phyloP scores from a whole-genome alignment of 1,140 invertebrate species.

The Brachionus calyciflorus region DNA sequence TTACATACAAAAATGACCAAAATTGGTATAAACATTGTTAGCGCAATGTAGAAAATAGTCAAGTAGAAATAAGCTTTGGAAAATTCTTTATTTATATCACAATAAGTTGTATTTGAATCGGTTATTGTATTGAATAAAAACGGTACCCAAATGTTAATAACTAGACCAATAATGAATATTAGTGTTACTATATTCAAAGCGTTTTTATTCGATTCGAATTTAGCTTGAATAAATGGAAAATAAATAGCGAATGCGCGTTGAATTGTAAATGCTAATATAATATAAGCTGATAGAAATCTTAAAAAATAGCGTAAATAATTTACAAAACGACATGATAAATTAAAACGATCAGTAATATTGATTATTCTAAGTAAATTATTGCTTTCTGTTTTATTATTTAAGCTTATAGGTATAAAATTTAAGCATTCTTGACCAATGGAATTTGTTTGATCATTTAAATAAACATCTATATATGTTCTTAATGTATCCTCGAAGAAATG shows the following conservation, averaged over 20 bases:
- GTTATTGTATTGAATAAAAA: conserved; percentile 33
- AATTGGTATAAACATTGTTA: conserved; percentile 41
- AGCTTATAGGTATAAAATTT: background rate
- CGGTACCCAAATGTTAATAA: conserved; percentile 34
- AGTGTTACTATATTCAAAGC: background rate
- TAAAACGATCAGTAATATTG: conserved; percentile 16
- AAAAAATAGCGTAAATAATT: conserved; percentile 43
- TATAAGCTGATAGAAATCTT: conserved; percentile 37
- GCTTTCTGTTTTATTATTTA: conserved; percentile 4
- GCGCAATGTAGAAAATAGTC: conserved; percentile 25
- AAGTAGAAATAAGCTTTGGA: conserved; percentile 10
- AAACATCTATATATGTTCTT: conserved; percentile 40
- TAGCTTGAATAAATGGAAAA: conserved; percentile 14
- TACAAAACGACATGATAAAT: conserved; percentile 1
- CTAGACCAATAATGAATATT: background rate
- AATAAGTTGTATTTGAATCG: background rate
- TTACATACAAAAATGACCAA: conserved; percentile 31
- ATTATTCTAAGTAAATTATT: background rate
- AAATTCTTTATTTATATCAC: conserved; percentile 37
- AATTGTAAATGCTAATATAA: conserved; percentile 37
- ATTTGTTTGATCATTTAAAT: background rate
- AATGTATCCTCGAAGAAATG: conserved; percentile 44
- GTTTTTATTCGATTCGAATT: conserved; percentile 34
- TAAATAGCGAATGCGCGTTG: conserved; percentile 36
- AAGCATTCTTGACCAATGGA: background rate